Percentiles rank a stretch among this genome's conserved stretches.
These are phyloP conservation scores for Eupithecia dodoneata DNA, from an alignment of 2,888 invertebrate genomes.

Conservation along the genomic window DNA sequence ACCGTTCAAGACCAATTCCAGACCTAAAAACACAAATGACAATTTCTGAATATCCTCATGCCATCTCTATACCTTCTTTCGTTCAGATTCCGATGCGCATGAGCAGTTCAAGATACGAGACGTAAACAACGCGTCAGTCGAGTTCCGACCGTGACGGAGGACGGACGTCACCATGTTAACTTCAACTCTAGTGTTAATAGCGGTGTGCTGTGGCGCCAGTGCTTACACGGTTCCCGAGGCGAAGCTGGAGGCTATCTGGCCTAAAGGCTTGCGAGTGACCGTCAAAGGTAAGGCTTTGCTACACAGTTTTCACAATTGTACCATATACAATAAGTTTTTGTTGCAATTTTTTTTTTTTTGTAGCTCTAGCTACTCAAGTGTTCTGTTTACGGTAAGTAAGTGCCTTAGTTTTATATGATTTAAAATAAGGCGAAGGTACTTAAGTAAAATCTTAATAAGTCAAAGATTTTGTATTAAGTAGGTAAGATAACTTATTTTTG, in stretches of 20 bases:
- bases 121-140: constrained; percentile 54
- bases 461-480: neutral
- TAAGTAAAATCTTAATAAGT: too few relatives aligned
- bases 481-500: neutral
- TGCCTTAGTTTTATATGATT: neutral
- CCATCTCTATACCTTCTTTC: constrained; percentile 13
- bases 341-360: too few relatives aligned
- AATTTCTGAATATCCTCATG: constrained; percentile 9
- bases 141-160: constrained; percentile 42
- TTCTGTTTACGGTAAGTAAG: neutral
- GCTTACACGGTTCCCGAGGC: constrained; percentile 79
- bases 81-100: constrained; percentile 12
- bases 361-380: neutral
- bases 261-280: constrained; percentile 85
- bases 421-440: neutral
- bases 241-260: constrained; percentile 83
- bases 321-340: neutral
- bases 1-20: neutral
- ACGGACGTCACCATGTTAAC: constrained; percentile 58
- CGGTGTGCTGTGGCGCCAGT: constrained; percentile 46
- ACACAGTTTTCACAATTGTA: neutral
- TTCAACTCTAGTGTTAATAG: constrained; percentile 47
- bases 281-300: constrained; percentile 61
- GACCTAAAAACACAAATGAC: neutral
- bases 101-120: constrained; percentile 33